Evolutionary conservation across 1,140 invertebrate species (phyloP), one percentile per base, ranked within the genome.

Genomic region (Dysdera silvatica): DNA sequence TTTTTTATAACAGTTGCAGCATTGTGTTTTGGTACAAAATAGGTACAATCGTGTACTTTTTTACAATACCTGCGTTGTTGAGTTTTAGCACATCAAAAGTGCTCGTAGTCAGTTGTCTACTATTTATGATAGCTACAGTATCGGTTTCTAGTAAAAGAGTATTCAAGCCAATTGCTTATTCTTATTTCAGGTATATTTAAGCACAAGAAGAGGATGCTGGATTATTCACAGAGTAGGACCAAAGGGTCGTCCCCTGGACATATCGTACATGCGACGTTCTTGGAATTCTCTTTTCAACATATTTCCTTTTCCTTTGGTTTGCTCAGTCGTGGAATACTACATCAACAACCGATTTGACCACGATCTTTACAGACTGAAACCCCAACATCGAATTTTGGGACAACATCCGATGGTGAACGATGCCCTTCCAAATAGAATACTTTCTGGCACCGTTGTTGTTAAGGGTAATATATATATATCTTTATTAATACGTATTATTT

Each of bases 391-490:
- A 24, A 63, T 77, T 12, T 72, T 75, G 23, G 68, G 71, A 10
- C 79, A 81, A 43, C 81, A 82, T 69, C 77, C 79, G 2, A 81
- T 78, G 41, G 78, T 82, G n/a, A 82, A 82, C 67, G 81, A 82
- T 67, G 77, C 80, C 20, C 68, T 82, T 4, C 76, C 80, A 2
- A 78, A 80, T 64, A 73, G 79, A 16, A 74, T 82, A 12, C 71
- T 79, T 58, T 75, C 69, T 26, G 81, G 81, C 2, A 69, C 73
- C 10, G 73, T 82, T 33, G 71, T 70, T 7, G 69, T 79, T 28
- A 76, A 77, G 70, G 71, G 74, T 52, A 72, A 77, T 58, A 68
- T n/a, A n/a, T n/a, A n/a, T n/a, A n/a, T n/a, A n/a, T n/a, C n/a
- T n/a, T n/a, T n/a, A n/a, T n/a, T n/a, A n/a, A n/a, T n/a, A n/a